Percentiles rank a stretch among this genome's conserved stretches.
These are phyloP conservation scores for Kryptolebias ocellatus DNA, from an alignment of 2,797 vertebrate genomes.

Conservation along the genomic window DNA sequence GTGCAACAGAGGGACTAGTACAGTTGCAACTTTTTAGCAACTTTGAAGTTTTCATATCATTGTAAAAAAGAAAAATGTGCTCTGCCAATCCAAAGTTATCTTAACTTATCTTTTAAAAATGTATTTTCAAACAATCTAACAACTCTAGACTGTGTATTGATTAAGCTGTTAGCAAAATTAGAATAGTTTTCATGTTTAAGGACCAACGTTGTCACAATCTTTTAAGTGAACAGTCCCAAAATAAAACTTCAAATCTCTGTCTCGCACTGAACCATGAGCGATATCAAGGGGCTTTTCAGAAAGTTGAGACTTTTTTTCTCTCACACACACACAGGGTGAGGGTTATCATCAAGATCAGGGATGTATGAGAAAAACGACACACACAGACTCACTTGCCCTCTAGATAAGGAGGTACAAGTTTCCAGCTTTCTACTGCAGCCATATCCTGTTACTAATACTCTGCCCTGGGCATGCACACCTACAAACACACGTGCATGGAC, in stretches of 20 bases:
- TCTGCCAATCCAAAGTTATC: too few relatives aligned
- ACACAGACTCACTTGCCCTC: slow-evolving; percentile 83
- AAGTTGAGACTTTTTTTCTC: slow-evolving; percentile 64
- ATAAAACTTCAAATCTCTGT: slow-evolving; percentile 37
- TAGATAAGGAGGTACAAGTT: slow-evolving; percentile 87
- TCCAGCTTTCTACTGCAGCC: slow-evolving; percentile 82
- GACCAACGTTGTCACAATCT: not conserved
- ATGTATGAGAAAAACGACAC: slow-evolving; percentile 83
- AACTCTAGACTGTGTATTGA: too few relatives aligned
- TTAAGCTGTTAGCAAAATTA: too few relatives aligned
- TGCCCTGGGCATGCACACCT: slow-evolving; percentile 73
- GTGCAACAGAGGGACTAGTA: not conserved
- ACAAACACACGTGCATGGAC: slow-evolving; percentile 24
- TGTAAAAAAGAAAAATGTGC: too few relatives aligned
- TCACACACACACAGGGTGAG: slow-evolving; percentile 39
- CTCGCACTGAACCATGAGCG: slow-evolving; percentile 61
- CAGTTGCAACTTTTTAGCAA: too few relatives aligned
- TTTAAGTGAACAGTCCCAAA: slow-evolving; percentile 25
- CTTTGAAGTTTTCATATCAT: too few relatives aligned
- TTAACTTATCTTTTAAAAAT: too few relatives aligned
- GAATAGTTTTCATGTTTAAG: too few relatives aligned
- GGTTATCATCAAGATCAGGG: slow-evolving; percentile 81
- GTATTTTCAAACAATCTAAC: too few relatives aligned
- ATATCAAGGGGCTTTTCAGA: slow-evolving; percentile 74
- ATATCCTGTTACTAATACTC: slow-evolving; percentile 92